A percentile compares a stretch with the other conserved stretches of the same genome.
These are phyloP conservation scores for Aleiodes alternator DNA, from an alignment of 2,888 invertebrate genomes.

Conservation along the genomic window DNA sequence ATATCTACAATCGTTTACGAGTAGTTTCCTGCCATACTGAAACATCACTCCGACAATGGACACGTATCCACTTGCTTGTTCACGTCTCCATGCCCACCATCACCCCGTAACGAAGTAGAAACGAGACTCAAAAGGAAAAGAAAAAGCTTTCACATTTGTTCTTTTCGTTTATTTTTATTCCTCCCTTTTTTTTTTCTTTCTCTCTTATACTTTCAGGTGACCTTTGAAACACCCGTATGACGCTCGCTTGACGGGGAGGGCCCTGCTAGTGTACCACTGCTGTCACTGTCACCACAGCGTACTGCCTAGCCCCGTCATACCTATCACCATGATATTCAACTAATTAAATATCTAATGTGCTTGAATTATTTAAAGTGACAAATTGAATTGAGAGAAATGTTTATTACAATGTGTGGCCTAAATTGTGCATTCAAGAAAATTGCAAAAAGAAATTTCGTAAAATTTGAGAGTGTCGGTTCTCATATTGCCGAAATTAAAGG, in stretches of 20 bases:
- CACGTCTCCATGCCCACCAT: neutral
- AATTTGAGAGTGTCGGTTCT: no score
- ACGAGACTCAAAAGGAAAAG: neutral
- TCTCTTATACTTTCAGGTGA: constrained; percentile 64
- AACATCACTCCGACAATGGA: constrained; percentile 9
- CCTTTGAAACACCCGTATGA: constrained; percentile 74
- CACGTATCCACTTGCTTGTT: constrained; percentile 11
- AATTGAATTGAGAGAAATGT: constrained; percentile 5
- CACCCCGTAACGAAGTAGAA: neutral
- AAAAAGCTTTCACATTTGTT: neutral
- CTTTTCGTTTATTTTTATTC: neutral
- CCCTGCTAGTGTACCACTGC: constrained; percentile 69
- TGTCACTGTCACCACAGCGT: constrained; percentile 68
- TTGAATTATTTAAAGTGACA: constrained; percentile 10
- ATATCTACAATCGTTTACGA: neutral
- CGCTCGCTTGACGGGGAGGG: constrained; percentile 72
- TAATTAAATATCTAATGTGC: constrained; percentile 37
- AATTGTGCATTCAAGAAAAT: no score
- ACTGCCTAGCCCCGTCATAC: constrained; percentile 69
- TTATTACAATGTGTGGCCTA: no score
- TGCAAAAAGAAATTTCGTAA: no score
- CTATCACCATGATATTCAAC: constrained; percentile 34
- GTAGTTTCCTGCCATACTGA: neutral
- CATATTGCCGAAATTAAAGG: no score
- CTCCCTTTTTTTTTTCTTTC: neutral